Evolutionary conservation across 2,797 vertebrate species (phyloP).

Genomic region (Ciconia nigra): DNA sequence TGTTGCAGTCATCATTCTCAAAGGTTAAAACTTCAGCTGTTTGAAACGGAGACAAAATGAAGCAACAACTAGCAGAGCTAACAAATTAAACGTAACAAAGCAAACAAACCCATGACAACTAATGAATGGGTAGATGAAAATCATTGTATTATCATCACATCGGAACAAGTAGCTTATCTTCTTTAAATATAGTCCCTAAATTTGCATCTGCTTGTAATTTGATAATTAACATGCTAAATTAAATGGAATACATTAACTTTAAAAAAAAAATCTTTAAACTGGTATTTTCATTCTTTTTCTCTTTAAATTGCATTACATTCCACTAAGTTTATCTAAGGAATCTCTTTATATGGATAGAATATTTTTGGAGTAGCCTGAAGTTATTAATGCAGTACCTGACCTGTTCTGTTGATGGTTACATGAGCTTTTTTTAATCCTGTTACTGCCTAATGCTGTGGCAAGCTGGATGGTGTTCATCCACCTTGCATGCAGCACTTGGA

Average conservation of each 20-base stretch:
- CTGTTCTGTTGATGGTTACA: not conserved
- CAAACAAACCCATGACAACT: not conserved
- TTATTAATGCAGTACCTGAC: not conserved
- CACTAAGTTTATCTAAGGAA: not conserved
- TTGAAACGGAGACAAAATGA: not conserved
- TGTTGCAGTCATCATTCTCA: not conserved
- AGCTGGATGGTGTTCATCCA: not conserved
- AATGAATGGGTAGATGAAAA: not conserved
- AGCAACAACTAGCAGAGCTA: not conserved
- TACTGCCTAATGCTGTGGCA: too few relatives aligned
- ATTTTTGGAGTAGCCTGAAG: not conserved
- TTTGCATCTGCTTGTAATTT: not conserved
- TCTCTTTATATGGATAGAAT: rapidly evolving
- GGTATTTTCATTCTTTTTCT: not conserved
- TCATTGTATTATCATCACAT: not conserved
- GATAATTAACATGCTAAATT: not conserved
- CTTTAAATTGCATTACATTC: not conserved
- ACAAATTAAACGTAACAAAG: not conserved
- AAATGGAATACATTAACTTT: not conserved
- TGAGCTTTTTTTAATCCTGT: not conserved
- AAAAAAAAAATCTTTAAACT: not conserved
- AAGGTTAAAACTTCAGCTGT: not conserved
- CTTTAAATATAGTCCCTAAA: not conserved
- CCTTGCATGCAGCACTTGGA: not conserved
- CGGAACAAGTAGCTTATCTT: not conserved